Conservation (phyloP, 2,888 invertebrate species). For the Hylaea fasciaria region DNA sequence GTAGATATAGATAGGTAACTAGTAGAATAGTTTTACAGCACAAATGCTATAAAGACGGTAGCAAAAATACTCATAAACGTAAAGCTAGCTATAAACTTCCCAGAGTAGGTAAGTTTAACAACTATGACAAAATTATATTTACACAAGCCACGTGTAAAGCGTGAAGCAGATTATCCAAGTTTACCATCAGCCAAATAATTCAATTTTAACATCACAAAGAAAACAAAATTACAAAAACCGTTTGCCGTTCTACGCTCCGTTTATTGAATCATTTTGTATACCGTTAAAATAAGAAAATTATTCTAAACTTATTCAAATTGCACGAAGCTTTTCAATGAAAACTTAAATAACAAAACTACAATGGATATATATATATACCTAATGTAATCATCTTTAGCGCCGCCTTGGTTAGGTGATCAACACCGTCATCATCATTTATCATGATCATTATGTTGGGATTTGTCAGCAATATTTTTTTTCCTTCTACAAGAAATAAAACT, state of each 20-base stretch:
- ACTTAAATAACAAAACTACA: neutral
- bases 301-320: conserved; percentile 19
- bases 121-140: conserved; percentile 6
- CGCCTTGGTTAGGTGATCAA: too few species aligned
- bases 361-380: too few species aligned
- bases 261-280: conserved; percentile 24
- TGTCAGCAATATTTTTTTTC: too few species aligned
- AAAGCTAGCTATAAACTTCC: conserved; percentile 9
- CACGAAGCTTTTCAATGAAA: too few species aligned
- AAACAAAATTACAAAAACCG: neutral
- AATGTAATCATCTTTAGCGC: too few species aligned
- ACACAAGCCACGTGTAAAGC: conserved; percentile 2
- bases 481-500: too few species aligned
- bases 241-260: conserved; percentile 19
- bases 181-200: neutral
- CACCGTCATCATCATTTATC: too few species aligned
- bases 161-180: conserved; percentile 1
- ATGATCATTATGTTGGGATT: too few species aligned
- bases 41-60: neutral
- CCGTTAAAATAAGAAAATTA: conserved; percentile 37
- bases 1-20: too few species aligned
- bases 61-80: neutral
- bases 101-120: conserved; percentile 1
- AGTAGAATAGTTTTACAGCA: too few species aligned
- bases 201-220: neutral